A percentile compares a stretch with the other conserved stretches of the same genome.
Conservation (phyloP, 2,888 invertebrate species). For the Pterobdella sp. region DNA sequence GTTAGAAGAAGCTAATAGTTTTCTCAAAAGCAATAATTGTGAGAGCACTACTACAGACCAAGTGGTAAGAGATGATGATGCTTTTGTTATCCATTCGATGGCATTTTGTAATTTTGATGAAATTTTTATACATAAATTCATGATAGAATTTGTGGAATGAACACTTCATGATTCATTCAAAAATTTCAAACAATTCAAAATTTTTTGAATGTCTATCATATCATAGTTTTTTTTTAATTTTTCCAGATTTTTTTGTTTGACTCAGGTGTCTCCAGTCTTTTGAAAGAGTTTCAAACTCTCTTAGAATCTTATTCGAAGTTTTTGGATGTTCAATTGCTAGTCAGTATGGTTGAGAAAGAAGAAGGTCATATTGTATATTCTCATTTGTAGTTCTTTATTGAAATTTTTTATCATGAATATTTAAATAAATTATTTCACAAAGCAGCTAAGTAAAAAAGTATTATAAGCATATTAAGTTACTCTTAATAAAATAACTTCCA, state of each 20-base stretch:
- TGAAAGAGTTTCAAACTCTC: conserved; percentile 77
- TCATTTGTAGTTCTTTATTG: too few relatives aligned
- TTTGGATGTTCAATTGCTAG: conserved; percentile 55
- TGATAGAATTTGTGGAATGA: too few relatives aligned
- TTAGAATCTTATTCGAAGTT: conserved; percentile 77
- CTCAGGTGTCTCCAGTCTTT: conserved; percentile 73
- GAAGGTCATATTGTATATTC: too few relatives aligned
- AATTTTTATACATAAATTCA: background rate
- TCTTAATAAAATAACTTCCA: too few relatives aligned
- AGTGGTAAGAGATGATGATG: conserved; percentile 62
- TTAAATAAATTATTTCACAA: too few relatives aligned
- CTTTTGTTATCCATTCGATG: background rate
- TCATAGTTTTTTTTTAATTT: too few relatives aligned
- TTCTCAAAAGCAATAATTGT: conserved; percentile 84
- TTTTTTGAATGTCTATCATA: too few relatives aligned
- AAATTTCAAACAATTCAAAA: too few relatives aligned
- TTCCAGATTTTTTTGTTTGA: conserved; percentile 51
- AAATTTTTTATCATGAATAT: too few relatives aligned
- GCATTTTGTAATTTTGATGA: background rate
- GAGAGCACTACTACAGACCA: conserved; percentile 87
- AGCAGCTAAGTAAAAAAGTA: too few relatives aligned
- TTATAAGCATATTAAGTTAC: too few relatives aligned
- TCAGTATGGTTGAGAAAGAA: background rate
- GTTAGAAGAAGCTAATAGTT: conserved; percentile 75
- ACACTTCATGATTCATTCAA: too few relatives aligned